Percentiles rank a stretch among this genome's conserved stretches.
phyloP scores from a whole-genome alignment of 2,888 invertebrate species.

The Cryptocephalus moraei region DNA sequence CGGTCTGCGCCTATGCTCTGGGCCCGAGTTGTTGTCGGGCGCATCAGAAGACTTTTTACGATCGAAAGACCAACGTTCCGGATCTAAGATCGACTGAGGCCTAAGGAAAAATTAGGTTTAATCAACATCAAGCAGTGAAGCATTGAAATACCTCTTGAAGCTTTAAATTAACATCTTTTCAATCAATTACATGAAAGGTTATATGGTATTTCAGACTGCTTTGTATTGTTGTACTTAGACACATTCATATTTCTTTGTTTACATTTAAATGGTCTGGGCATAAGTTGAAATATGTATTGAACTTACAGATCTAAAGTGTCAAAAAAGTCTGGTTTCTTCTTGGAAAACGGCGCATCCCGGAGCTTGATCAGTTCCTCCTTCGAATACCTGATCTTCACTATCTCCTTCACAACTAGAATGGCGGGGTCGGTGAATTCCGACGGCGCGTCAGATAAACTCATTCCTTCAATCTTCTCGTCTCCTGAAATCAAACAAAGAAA shows the following conservation, averaged over 20 bases:
- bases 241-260: too few relatives aligned
- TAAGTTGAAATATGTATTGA: not conserved
- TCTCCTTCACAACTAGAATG: slow-evolving; percentile 46
- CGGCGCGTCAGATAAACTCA: slow-evolving; percentile 39
- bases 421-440: slow-evolving; percentile 37
- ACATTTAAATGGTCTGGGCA: too few relatives aligned
- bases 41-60: slow-evolving; percentile 45
- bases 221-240: too few relatives aligned
- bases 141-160: too few relatives aligned
- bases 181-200: too few relatives aligned
- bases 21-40: not conserved
- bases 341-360: slow-evolving; percentile 58
- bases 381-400: slow-evolving; percentile 44
- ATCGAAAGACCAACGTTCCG: slow-evolving; percentile 39
- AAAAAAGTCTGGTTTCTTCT: slow-evolving; percentile 60
- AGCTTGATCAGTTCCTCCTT: slow-evolving; percentile 64
- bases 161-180: too few relatives aligned
- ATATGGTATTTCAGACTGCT: too few relatives aligned
- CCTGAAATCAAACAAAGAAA: slow-evolving; percentile 26
- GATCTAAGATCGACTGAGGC: slow-evolving; percentile 21
- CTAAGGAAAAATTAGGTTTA: slow-evolving; percentile 11
- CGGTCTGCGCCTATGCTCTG: slow-evolving; percentile 40
- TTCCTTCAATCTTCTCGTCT: slow-evolving; percentile 43
- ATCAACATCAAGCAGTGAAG: too few relatives aligned
- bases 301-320: slow-evolving; percentile 48